Conservation (phyloP, 2,113 vertebrate genomes). For the Pollimyrus isidori region DNA sequence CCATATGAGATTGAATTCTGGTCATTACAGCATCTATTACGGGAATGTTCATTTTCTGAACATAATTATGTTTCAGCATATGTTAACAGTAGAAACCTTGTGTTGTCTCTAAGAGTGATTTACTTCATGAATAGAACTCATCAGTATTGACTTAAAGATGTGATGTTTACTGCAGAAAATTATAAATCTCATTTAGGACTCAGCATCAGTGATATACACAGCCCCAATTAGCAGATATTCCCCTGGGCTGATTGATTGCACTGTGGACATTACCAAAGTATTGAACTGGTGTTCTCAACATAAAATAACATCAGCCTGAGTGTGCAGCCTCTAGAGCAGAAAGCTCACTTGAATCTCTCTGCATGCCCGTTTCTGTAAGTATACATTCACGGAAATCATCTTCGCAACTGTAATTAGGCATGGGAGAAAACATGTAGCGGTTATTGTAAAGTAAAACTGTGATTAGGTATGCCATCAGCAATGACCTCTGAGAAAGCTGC, state of each 20-base stretch:
- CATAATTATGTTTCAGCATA: slow-evolving; percentile 1
- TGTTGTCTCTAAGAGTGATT: not conserved
- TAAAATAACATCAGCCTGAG: not conserved
- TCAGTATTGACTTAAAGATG: not conserved
- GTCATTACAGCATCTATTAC: not conserved
- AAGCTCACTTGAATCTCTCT: not conserved
- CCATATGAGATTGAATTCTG: not conserved
- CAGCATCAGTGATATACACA: not conserved
- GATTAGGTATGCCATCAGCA: not conserved
- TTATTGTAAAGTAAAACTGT: not conserved
- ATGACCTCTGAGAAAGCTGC: not conserved
- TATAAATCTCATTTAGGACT: slow-evolving; percentile 12
- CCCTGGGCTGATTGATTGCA: slow-evolving; percentile 2
- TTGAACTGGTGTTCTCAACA: not conserved
- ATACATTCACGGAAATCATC: not conserved
- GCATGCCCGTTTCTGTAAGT: not conserved
- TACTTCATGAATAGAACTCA: slow-evolving; percentile 4
- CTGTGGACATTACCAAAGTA: not conserved
- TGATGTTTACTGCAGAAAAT: slow-evolving; percentile 6
- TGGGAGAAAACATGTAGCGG: not conserved
- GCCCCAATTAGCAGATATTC: not conserved
- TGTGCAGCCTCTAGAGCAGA: not conserved
- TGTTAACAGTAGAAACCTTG: not conserved
- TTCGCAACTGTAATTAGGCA: not conserved
- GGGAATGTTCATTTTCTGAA: not conserved